These are phyloP conservation scores for Eristalinus aeneus DNA, from an alignment of 2,888 invertebrate species.

Conservation along the genomic window DNA sequence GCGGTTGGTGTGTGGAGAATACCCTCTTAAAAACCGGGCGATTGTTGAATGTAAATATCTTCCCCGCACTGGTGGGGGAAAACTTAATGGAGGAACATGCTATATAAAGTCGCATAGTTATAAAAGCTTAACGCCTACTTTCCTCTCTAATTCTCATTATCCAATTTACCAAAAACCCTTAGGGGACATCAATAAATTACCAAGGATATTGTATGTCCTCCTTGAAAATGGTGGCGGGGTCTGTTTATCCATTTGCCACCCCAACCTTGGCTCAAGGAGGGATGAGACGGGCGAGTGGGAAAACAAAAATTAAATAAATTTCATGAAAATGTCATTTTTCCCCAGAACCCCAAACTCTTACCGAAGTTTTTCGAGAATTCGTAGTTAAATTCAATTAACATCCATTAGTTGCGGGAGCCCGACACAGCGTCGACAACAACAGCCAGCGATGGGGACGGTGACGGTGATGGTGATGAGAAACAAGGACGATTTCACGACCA, in stretches of 20 bases:
- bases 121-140: conserved; percentile 64
- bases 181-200: conserved; percentile 64
- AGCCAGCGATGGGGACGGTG: not conserved
- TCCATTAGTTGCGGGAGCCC: conserved; percentile 62
- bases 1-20: not conserved
- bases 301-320: conserved; percentile 49
- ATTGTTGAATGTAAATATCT: conserved; percentile 2
- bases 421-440: conserved; percentile 10
- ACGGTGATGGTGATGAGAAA: too few species aligned
- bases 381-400: conserved; percentile 68
- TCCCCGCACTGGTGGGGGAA: not conserved
- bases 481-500: not conserved
- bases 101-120: conserved; percentile 42
- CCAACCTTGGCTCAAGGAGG: not conserved
- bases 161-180: conserved; percentile 63
- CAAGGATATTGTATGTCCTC: conserved; percentile 52
- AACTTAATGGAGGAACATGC: conserved; percentile 5
- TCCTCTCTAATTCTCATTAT: conserved; percentile 62
- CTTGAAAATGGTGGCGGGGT: not conserved
- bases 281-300: not conserved
- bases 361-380: conserved; percentile 37
- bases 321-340: conserved; percentile 28
- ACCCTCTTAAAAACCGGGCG: too few species aligned
- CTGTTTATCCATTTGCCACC: not conserved
- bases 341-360: conserved; percentile 20